Conservation (phyloP, 2,888 invertebrate genomes). For the Trimorus sp. region DNA sequence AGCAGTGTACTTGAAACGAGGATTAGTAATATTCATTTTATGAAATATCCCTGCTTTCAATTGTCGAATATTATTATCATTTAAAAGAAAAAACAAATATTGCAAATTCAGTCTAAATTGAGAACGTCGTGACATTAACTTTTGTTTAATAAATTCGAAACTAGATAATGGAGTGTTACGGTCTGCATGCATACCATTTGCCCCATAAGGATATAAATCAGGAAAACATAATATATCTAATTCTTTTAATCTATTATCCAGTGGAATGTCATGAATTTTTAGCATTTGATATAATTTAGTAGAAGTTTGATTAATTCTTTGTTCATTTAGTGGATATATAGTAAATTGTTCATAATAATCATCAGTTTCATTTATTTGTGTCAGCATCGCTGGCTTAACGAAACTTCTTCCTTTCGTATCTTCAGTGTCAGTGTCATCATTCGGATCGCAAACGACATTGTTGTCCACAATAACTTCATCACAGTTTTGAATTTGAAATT, state of each 20-base stretch:
- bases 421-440: conserved; percentile 61
- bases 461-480: too few relatives aligned
- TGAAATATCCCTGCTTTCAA: too few relatives aligned
- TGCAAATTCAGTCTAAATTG: too few relatives aligned
- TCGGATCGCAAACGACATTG: conserved; percentile 14
- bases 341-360: too few relatives aligned
- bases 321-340: conserved; percentile 50
- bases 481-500: conserved; percentile 23
- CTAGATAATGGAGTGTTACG: conserved; percentile 57
- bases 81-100: too few relatives aligned
- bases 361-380: conserved; percentile 60
- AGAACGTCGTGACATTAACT: too few relatives aligned
- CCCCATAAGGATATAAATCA: conserved; percentile 61
- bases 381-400: conserved; percentile 23
- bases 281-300: too few relatives aligned
- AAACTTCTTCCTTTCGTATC: conserved; percentile 31
- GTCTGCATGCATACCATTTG: conserved; percentile 56
- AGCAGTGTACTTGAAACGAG: background rate
- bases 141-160: conserved; percentile 65
- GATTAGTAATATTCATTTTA: too few relatives aligned
- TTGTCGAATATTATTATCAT: too few relatives aligned
- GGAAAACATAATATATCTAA: conserved; percentile 66
- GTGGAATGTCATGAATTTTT: too few relatives aligned
- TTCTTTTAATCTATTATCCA: conserved; percentile 60
- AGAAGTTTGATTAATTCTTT: conserved; percentile 50